Conservation (phyloP, 2,113 vertebrate genomes). For the Hyla sarda region DNA sequence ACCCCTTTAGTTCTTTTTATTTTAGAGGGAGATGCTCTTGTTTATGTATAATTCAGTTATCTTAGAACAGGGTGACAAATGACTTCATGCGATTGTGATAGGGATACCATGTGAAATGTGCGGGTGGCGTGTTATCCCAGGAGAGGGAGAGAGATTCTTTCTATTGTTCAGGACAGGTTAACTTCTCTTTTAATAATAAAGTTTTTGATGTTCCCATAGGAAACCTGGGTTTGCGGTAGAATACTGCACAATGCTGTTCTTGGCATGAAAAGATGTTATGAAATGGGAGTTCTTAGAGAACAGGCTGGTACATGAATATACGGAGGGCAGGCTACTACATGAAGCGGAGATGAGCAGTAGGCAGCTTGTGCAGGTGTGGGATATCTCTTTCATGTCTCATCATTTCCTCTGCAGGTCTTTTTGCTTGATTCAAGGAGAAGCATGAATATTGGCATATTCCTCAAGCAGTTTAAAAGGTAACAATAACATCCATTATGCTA, state of each 20-base stretch:
- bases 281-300: slow-evolving; percentile 53
- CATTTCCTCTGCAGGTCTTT: slow-evolving; percentile 68
- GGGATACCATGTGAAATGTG: neutral
- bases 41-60: neutral
- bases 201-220: neutral
- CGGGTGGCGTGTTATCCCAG: neutral
- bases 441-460: slow-evolving; percentile 83
- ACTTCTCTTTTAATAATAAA: neutral
- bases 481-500: slow-evolving; percentile 28
- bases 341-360: neutral
- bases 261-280: slow-evolving; percentile 54
- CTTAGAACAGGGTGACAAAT: neutral
- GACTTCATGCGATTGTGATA: neutral
- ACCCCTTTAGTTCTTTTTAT: too few relatives aligned
- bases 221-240: slow-evolving; percentile 9
- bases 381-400: slow-evolving; percentile 3
- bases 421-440: slow-evolving; percentile 78
- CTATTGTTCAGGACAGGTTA: slow-evolving; percentile 7
- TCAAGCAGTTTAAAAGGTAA: slow-evolving; percentile 83
- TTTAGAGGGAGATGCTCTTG: neutral
- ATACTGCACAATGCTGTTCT: slow-evolving; percentile 21
- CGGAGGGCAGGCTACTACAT: slow-evolving; percentile 5
- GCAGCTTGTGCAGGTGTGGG: slow-evolving; percentile 19
- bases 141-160: neutral
- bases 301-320: slow-evolving; percentile 35